Conservation (phyloP, 1,140 invertebrate species). For the Nasonia giraulti region DNA sequence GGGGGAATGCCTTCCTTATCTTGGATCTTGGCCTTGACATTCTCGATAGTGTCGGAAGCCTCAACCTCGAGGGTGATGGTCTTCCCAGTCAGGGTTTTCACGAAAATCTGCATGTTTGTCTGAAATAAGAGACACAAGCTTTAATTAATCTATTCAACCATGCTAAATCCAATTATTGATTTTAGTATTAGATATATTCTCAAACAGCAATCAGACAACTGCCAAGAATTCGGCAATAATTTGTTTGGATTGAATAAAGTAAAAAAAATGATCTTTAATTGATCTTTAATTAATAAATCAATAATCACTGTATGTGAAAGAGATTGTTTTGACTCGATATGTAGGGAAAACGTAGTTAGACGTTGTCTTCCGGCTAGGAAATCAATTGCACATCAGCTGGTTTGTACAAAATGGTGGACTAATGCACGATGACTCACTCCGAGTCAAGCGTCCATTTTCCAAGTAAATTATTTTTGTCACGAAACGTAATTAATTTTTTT, state of each 20-base stretch:
- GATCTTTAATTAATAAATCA: no score
- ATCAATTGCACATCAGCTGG: conserved; percentile 22
- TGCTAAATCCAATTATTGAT: no score
- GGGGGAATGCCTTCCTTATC: conserved; percentile 81
- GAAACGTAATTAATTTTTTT: neutral
- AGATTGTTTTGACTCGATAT: no score
- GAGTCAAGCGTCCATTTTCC: neutral
- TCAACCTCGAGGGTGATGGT: conserved; percentile 83
- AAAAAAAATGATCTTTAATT: no score
- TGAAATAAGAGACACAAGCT: conserved; percentile 1
- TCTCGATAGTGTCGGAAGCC: conserved; percentile 82
- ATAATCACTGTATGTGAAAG: no score
- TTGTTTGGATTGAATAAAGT: no score
- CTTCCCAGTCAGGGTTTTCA: conserved; percentile 81
- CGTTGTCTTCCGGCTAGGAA: neutral
- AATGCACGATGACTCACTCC: neutral
- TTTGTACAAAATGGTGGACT: conserved; percentile 41
- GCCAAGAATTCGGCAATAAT: no score
- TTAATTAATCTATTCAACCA: no score
- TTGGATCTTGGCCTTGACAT: conserved; percentile 83
- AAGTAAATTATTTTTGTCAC: neutral
- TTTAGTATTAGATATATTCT: no score
- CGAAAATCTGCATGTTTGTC: conserved; percentile 57
- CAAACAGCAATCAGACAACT: no score
- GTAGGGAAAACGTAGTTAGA: neutral